Conservation (phyloP, 2,797 vertebrate species). For the Esox masquinongy region DNA sequence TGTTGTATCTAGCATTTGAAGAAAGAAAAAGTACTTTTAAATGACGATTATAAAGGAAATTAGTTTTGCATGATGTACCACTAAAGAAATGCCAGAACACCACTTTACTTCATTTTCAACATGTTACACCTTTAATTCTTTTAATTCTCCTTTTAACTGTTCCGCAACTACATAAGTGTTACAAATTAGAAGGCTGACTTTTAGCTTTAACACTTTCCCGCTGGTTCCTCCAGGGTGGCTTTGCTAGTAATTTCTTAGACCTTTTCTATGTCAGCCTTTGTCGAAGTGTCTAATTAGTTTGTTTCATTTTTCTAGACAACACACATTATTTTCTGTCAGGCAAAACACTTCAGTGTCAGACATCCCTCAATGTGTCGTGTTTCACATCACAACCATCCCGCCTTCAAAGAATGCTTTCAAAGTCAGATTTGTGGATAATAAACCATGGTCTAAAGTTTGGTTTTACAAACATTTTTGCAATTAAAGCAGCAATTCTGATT, state of each 20-base stretch:
- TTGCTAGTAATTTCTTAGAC: conserved; percentile 34
- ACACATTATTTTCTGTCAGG: conserved; percentile 29
- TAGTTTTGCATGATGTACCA: not conserved
- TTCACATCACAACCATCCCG: conserved; percentile 15
- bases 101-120: conserved; percentile 18
- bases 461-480: conserved; percentile 16
- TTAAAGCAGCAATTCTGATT: conserved; percentile 13
- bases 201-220: conserved; percentile 3
- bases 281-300: conserved; percentile 54
- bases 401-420: conserved; percentile 35
- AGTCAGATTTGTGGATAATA: conserved; percentile 29
- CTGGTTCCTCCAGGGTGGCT: conserved; percentile 29
- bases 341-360: conserved; percentile 29
- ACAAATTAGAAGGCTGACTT: conserved; percentile 8
- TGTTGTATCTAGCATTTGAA: not conserved
- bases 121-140: conserved; percentile 10
- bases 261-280: conserved; percentile 37
- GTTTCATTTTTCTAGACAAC: conserved; percentile 55
- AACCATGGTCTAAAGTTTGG: conserved; percentile 24
- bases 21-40: not conserved
- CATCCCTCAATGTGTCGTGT: conserved; percentile 23
- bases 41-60: not conserved
- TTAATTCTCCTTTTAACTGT: conserved; percentile 17
- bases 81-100: not conserved
- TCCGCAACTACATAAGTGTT: not conserved